Conservation (phyloP, 2,113 vertebrate species). For the Tringa solitaria region DNA sequence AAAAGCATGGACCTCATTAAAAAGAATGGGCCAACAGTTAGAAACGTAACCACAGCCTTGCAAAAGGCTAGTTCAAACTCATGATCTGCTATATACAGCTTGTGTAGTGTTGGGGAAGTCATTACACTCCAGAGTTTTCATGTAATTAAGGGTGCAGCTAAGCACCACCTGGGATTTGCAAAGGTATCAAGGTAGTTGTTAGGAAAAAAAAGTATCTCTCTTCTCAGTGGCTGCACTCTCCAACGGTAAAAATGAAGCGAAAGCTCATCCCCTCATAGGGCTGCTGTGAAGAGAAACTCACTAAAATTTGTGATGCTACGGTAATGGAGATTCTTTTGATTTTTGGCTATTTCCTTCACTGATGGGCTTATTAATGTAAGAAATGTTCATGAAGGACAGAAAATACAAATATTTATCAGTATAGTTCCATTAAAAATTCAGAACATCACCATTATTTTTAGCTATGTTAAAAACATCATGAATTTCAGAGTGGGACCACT, state of each 20-base stretch:
- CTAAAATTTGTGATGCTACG: not conserved
- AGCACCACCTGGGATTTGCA: not conserved
- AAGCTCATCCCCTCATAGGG: not conserved
- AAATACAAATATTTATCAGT: not conserved
- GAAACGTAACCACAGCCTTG: not conserved
- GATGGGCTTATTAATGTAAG: not conserved
- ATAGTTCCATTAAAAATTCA: not conserved
- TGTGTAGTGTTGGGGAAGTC: not conserved
- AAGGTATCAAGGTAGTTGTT: not conserved
- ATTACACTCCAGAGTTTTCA: not conserved
- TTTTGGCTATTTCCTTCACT: not conserved
- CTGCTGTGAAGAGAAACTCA: not conserved
- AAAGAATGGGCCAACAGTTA: not conserved
- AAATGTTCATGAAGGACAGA: not conserved
- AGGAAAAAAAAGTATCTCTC: not conserved
- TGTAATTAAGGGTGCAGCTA: not conserved
- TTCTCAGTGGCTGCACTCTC: not conserved
- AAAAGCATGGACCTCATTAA: accelerated
- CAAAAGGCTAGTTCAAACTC: not conserved
- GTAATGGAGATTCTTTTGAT: not conserved
- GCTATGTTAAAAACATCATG: not conserved
- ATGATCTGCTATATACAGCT: not conserved
- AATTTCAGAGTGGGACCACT: not conserved
- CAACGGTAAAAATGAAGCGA: not conserved
- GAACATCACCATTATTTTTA: not conserved